phyloP scores from a whole-genome alignment of 2,113 vertebrate genomes.

The Corvus cornix region DNA sequence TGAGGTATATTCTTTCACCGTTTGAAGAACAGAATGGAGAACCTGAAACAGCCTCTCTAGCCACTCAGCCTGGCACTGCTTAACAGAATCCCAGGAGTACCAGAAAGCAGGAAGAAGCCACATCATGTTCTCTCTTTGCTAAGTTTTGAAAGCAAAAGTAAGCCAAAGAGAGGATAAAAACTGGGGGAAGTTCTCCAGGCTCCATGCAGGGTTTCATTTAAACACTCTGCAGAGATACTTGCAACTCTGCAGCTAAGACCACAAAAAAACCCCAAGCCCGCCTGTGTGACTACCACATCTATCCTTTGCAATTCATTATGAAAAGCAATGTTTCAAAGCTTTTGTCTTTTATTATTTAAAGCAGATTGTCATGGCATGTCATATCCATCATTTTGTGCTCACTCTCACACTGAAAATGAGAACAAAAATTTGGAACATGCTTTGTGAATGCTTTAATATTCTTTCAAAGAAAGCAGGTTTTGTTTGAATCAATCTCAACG shows the following conservation, averaged over 20 bases:
- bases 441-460: constrained; percentile 20
- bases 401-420: not conserved
- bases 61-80: constrained; percentile 21
- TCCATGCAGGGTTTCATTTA: not conserved
- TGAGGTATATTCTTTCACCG: constrained; percentile 14
- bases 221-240: not conserved
- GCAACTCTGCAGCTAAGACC: not conserved
- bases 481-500: constrained; percentile 12
- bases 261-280: not conserved
- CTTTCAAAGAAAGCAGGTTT: constrained; percentile 13
- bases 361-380: not conserved
- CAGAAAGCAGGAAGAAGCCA: not conserved
- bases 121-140: not conserved
- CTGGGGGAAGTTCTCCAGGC: not conserved
- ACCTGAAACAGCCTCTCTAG: constrained; percentile 32
- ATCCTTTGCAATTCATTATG: constrained; percentile 19
- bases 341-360: constrained; percentile 37
- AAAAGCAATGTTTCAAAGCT: not conserved
- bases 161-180: not conserved
- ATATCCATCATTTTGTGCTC: constrained; percentile 15
- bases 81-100: constrained; percentile 9
- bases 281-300: not conserved
- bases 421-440: not conserved
- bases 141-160: constrained; percentile 16
- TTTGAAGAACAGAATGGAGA: constrained; percentile 60